phyloP scores from a whole-genome alignment of 2,888 invertebrate species.

The Himalopsyche anomala region DNA sequence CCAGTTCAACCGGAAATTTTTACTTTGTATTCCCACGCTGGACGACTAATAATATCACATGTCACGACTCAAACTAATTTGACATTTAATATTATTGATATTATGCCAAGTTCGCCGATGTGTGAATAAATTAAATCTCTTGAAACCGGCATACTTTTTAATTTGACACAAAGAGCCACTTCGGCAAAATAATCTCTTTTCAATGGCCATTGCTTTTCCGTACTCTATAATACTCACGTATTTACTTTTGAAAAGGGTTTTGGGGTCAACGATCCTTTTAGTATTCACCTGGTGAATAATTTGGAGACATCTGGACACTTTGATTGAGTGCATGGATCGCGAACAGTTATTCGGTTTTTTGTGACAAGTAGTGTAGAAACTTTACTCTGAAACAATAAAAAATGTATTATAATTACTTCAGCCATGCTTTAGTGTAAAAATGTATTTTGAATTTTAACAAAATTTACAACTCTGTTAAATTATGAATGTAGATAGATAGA shows the following conservation, averaged over 20 bases:
- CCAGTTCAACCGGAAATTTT: neutral
- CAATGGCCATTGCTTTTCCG: neutral
- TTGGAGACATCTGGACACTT: slow-evolving; percentile 5
- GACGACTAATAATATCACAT: neutral
- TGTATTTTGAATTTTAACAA: too few relatives aligned
- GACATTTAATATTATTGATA: slow-evolving; percentile 35
- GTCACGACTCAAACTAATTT: slow-evolving; percentile 1
- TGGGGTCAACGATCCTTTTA: slow-evolving; percentile 15
- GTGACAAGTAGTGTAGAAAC: neutral
- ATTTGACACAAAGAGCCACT: neutral
- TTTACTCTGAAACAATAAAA: neutral
- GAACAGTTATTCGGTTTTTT: neutral
- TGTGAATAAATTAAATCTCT: slow-evolving; percentile 17
- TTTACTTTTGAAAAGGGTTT: slow-evolving; percentile 14
- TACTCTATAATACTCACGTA: slow-evolving; percentile 13
- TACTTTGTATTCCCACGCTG: neutral
- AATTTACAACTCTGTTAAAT: too few relatives aligned
- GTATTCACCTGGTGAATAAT: slow-evolving; percentile 22
- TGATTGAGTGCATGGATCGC: neutral
- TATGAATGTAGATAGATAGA: too few relatives aligned
- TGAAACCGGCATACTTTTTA: neutral
- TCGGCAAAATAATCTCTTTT: neutral
- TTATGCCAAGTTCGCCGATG: slow-evolving; percentile 1
- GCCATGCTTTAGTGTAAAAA: too few relatives aligned
- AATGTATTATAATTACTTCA: too few relatives aligned